A percentile compares a stretch with the other conserved stretches of the same genome.
Conservation (phyloP, 1,140 invertebrate species). For the Drosophila nebulosa region DNA sequence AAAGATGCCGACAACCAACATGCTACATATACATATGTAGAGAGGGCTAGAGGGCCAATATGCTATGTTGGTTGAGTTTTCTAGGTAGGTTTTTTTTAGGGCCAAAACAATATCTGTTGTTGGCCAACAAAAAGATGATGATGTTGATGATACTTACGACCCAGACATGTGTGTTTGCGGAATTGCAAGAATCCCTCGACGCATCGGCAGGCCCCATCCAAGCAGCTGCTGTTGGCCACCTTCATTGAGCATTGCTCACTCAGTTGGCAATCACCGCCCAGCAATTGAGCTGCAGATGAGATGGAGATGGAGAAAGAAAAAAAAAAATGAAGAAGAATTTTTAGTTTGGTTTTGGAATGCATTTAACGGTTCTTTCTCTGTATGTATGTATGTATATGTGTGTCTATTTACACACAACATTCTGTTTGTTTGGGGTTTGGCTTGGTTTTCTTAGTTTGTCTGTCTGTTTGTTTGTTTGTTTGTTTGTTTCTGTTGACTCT, state of each 20-base stretch:
- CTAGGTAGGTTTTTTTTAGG: conserved; percentile 27
- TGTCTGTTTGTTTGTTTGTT: background rate
- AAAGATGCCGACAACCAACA: background rate
- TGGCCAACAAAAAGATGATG: too few relatives aligned
- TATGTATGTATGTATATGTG: background rate
- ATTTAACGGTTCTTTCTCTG: background rate
- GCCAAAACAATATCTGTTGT: conserved; percentile 64
- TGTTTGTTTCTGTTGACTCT: conserved; percentile 35
- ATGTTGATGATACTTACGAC: conserved; percentile 88
- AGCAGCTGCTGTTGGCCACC: conserved; percentile 89
- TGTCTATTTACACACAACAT: background rate
- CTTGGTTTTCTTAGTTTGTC: background rate
- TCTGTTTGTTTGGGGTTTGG: background rate
- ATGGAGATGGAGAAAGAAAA: conserved; percentile 1
- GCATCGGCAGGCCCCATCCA: conserved; percentile 89
- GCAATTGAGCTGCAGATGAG: conserved; percentile 84
- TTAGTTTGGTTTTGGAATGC: background rate
- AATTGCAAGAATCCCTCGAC: conserved; percentile 91
- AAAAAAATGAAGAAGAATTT: background rate
- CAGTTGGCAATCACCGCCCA: conserved; percentile 88
- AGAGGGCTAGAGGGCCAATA: background rate
- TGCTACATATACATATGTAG: background rate
- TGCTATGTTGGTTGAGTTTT: background rate
- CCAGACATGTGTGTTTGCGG: conserved; percentile 92
- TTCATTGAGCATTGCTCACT: conserved; percentile 89